Percentiles rank a stretch among this genome's conserved stretches.
These are phyloP conservation scores for Cecropterus lyciades DNA, from an alignment of 1,140 invertebrate species.

Conservation along the genomic window DNA sequence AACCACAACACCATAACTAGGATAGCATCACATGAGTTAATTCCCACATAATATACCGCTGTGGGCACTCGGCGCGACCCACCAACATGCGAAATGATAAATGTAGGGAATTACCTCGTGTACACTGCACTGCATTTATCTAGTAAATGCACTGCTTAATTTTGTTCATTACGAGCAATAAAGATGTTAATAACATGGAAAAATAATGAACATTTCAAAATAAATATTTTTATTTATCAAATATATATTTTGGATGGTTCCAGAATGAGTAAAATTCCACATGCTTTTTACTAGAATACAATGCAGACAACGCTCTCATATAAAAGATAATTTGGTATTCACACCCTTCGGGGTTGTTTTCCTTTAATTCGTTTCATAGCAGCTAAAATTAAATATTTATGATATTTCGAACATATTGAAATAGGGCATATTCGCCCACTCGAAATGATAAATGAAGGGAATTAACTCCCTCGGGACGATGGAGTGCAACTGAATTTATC, in stretches of 20 bases:
- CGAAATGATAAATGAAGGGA: conserved; percentile 14
- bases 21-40: conserved; percentile 15
- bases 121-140: conserved; percentile 25
- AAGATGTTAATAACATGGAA: background rate
- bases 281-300: too few species aligned
- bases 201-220: background rate
- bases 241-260: too few species aligned
- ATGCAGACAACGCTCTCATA: too few species aligned
- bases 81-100: conserved; percentile 27
- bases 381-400: background rate
- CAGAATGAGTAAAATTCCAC: too few species aligned
- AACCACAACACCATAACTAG: conserved; percentile 18
- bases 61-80: conserved; percentile 7
- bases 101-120: conserved; percentile 27
- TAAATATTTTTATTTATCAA: too few species aligned
- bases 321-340: too few species aligned
- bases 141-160: conserved; percentile 23
- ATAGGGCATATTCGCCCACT: conserved; percentile 5
- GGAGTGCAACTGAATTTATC: conserved; percentile 17
- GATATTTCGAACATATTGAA: conserved; percentile 2
- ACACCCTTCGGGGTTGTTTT: too few species aligned
- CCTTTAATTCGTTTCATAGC: too few species aligned
- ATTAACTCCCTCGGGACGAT: conserved; percentile 7
- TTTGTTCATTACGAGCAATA: conserved; percentile 5
- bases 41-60: conserved; percentile 29